These are phyloP conservation scores for Scartelaos histophorus DNA, from an alignment of 2,113 vertebrate species.

Conservation along the genomic window DNA sequence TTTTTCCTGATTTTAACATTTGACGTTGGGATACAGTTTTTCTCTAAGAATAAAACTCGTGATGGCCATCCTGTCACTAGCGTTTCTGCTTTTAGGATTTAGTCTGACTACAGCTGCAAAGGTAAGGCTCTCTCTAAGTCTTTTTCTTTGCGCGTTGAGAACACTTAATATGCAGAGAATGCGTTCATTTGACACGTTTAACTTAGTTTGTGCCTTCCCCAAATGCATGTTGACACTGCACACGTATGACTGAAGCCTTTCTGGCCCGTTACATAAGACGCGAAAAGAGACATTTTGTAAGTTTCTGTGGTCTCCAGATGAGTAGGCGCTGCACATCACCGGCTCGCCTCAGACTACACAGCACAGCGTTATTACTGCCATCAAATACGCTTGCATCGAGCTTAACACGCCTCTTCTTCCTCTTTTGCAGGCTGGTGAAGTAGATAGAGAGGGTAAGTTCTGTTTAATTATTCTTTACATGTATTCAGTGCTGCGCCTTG, in stretches of 20 bases:
- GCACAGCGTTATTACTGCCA: slow-evolving; percentile 1
- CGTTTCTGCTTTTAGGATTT: slow-evolving; percentile 79
- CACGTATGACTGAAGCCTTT: slow-evolving; percentile 16
- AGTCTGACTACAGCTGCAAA: slow-evolving; percentile 82
- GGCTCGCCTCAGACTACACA: slow-evolving; percentile 8
- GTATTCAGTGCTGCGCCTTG: slow-evolving; percentile 1
- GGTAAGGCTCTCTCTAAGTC: slow-evolving; percentile 75
- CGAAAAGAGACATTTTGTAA: slow-evolving; percentile 24
- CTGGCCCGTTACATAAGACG: slow-evolving; percentile 47
- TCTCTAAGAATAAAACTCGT: slow-evolving; percentile 66
- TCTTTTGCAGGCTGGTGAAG: slow-evolving; percentile 72
- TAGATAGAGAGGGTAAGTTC: slow-evolving; percentile 74
- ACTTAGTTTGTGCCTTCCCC: slow-evolving; percentile 15
- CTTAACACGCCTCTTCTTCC: slow-evolving; percentile 33
- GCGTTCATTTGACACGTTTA: neutral
- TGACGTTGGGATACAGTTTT: slow-evolving; percentile 40
- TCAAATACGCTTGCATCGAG: slow-evolving; percentile 8
- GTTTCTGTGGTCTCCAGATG: slow-evolving; percentile 3
- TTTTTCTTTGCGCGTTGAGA: neutral
- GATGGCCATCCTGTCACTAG: slow-evolving; percentile 88
- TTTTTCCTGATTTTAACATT: slow-evolving; percentile 2
- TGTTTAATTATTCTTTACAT: slow-evolving; percentile 9
- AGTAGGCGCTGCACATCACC: slow-evolving; percentile 11
- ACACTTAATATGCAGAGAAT: neutral
- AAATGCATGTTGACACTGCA: slow-evolving; percentile 44